Evolutionary conservation across 2,888 invertebrate species (phyloP).

Genomic region (Aethes cnicana): DNA sequence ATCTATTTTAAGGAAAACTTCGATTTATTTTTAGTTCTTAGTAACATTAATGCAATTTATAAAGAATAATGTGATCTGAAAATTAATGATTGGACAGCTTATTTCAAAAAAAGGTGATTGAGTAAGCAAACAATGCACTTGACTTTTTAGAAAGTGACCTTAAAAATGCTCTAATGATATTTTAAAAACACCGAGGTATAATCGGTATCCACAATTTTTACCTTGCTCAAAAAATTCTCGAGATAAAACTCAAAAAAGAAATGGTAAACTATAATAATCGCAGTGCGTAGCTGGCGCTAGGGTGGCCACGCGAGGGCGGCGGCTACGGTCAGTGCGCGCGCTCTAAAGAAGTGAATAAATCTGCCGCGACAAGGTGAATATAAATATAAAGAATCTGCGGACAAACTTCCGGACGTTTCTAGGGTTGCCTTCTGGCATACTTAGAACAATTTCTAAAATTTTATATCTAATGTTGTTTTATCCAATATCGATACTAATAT

Average conservation of each 20-base stretch:
- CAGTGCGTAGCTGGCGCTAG: slow-evolving; percentile 48
- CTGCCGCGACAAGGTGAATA: slow-evolving; percentile 81
- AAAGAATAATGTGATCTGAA: no score
- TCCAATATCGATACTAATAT: no score
- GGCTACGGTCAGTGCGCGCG: slow-evolving; percentile 76
- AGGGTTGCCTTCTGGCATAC: slow-evolving; percentile 54
- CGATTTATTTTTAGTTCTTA: no score
- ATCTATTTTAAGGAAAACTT: no score
- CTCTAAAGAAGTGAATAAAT: slow-evolving; percentile 82
- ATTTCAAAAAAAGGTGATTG: no score
- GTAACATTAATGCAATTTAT: no score
- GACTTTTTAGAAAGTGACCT: no score
- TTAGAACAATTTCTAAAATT: not conserved
- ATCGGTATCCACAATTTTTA: not conserved
- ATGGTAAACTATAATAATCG: not conserved
- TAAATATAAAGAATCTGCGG: slow-evolving; percentile 81
- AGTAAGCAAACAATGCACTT: no score
- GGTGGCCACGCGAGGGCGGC: slow-evolving; percentile 50
- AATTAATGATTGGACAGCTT: no score
- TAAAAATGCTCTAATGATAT: no score
- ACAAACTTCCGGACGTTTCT: slow-evolving; percentile 67
- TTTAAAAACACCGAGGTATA: no score
- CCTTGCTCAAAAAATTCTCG: not conserved
- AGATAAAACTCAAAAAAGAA: not conserved
- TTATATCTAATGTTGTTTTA: not conserved